Evolutionary conservation across 2,888 invertebrate species (phyloP), one percentile per base, ranked within the genome.

Genomic region (Synergus laeviventris): DNA sequence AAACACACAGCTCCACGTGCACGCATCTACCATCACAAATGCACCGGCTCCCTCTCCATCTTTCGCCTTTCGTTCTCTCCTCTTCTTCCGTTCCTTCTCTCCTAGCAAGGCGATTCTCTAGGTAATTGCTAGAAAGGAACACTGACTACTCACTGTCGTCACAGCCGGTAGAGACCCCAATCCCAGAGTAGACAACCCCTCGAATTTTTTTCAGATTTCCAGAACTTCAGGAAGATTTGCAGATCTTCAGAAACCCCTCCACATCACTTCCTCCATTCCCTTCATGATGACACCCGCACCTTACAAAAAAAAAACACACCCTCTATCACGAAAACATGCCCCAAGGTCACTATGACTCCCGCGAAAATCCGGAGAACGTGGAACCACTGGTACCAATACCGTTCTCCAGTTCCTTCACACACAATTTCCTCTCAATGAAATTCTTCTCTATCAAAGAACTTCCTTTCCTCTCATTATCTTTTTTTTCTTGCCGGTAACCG

Each of bases 141-240:
- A 70, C n/a, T 70, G 49, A 75, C 39, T 80, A 80, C 80, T 78
- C 80, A 80, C 80, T 80, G 64, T 78, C 78, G 80, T 76, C 73
- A 73, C 76, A 76, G 79, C 75, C 74, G 77, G 74, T 74, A 49
- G 60, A 60, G 62, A n/a, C 42, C n/a, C 61, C 74, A 56, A 21
- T 14, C 76, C 56, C 3, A 56, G 5, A 56, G 21, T 36, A 38
- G 62, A 62, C 24, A 18, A 18, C 39, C 18, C 62, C 14, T 64
- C 62, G 12, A 18, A 2, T 21, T 70, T 49, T 61, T 14, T 31
- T 9, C 14, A 21, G 24, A 31, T 16, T n/a, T 1, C 11, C 42
- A 45, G 16, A n/a, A 16, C 18, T 49, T n/a, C 31, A 31, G 24
- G 7, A 21, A 1, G 14, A 21, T 39, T 42, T 45, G 45, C 21